Base-by-base conservation (phyloP, 2,797 vertebrate species). In the Pseudomugil gertrudae region DNA sequence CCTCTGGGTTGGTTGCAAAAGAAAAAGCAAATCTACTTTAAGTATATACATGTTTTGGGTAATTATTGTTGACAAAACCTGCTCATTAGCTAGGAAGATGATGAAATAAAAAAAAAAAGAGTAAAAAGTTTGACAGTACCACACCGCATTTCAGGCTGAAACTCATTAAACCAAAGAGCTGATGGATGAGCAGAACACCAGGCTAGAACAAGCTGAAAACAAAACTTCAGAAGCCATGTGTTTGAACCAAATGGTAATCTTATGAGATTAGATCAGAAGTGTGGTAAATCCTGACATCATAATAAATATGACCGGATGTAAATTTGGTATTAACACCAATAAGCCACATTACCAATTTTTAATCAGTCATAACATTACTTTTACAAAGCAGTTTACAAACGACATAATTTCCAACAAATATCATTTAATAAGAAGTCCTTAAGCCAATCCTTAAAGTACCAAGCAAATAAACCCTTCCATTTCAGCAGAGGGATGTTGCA, bases 111-210 rank as follows among this genome's bases (percentile, higher is more conserved):
- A 47, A 17, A 62, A 17, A 38, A 56, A 50, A 29, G 0, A 35
- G n/a, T n/a, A 52, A 57, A 11, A 66, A 57, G 27, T 53, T 17
- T 17, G 38, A 40, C 38, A 58, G 40, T 2, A 24, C 19, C 58
- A 9, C 19, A 13, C 26, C 35, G 32, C 56, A 58, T 65, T 56
- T 69, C 27, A 63, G 43, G 27, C 53, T 52, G 30, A 23, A 59
- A 66, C 69, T 66, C 60, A 71, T 76, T 74, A 72, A 74, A 78
- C 53, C 59, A 59, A 59, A 45, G 63, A 61, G 38, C 70, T 76
- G 72, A 74, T 69, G 66, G 69, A 71, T 57, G 66, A 80, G 69
- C 72, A 80, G 63, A 60, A 60, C 59, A 70, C 13, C 23, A 24
- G 38, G 56, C 32, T 19, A 32, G 30, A 63, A 72, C 38, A 64